Evolutionary conservation across 2,888 invertebrate genomes (phyloP).

Genomic region (Anaspis maculata): DNA sequence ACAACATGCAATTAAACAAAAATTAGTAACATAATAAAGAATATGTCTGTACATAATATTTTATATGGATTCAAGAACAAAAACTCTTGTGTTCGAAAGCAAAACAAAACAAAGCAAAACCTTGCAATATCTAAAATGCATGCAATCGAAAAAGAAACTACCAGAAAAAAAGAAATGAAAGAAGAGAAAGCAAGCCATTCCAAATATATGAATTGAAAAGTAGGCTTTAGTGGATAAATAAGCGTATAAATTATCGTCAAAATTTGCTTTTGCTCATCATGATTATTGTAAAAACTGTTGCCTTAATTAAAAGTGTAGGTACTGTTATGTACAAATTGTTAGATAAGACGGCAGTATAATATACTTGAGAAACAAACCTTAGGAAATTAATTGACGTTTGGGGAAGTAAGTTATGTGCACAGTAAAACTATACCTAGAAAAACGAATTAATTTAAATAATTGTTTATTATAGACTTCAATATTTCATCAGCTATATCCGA

Average conservation of each 20-base stretch:
- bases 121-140: too few relatives aligned
- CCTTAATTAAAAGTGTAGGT: constrained; percentile 2
- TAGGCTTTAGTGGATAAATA: not conserved
- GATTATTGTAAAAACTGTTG: too few relatives aligned
- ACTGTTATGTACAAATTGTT: constrained; percentile 5
- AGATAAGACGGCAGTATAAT: constrained; percentile 4
- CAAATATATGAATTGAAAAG: not conserved
- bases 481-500: constrained; percentile 19
- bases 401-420: constrained; percentile 32
- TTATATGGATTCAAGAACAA: not conserved
- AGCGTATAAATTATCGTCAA: constrained; percentile 1
- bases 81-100: not conserved
- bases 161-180: not conserved
- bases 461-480: constrained; percentile 17
- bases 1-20: constrained; percentile 24
- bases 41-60: too few relatives aligned
- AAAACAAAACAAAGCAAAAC: constrained; percentile 1
- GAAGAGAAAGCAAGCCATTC: constrained; percentile 3
- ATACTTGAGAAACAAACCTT: constrained; percentile 28
- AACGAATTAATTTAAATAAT: constrained; percentile 29
- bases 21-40: too few relatives aligned
- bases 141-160: constrained; percentile 1
- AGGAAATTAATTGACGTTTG: constrained; percentile 23
- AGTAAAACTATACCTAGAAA: constrained; percentile 33
- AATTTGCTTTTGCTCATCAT: not conserved